A percentile compares a stretch with the other conserved stretches of the same genome.
Evolutionary conservation across 2,888 invertebrate species (phyloP).

Genomic region (Amblyjoppa proteus): DNA sequence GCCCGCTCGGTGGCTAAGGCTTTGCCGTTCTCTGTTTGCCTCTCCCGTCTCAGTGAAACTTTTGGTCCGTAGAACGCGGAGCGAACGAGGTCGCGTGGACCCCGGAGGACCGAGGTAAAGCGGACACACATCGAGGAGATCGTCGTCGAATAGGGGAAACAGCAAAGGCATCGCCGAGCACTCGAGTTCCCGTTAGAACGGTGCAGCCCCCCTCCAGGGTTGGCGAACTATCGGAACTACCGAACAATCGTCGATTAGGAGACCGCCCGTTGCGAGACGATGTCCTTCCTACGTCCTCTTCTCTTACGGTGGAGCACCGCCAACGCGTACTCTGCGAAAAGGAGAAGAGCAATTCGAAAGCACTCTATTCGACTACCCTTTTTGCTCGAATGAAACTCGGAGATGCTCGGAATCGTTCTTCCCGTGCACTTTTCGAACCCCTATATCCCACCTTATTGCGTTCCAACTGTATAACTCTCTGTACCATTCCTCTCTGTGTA

Average conservation of each 20-base stretch:
- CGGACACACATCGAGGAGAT: constrained; percentile 58
- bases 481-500: constrained; percentile 33
- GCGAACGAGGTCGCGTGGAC: constrained; percentile 24
- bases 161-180: constrained; percentile 27
- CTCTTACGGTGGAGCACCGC: constrained; percentile 2
- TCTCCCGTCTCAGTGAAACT: constrained; percentile 46
- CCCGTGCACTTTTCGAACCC: constrained; percentile 58
- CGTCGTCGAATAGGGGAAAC: constrained; percentile 28
- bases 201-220: constrained; percentile 21
- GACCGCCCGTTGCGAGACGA: constrained; percentile 44
- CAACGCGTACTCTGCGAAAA: constrained; percentile 36
- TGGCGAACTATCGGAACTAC: constrained; percentile 63
- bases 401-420: constrained; percentile 47
- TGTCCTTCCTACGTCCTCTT: constrained; percentile 31
- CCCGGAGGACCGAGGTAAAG: constrained; percentile 46
- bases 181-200: constrained; percentile 31
- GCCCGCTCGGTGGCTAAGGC: not conserved
- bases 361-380: constrained; percentile 65
- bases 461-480: constrained; percentile 47
- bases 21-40: constrained; percentile 52
- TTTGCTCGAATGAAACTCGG: constrained; percentile 35
- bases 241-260: constrained; percentile 69
- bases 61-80: constrained; percentile 19
- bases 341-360: constrained; percentile 67
- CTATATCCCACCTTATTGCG: constrained; percentile 59